phyloP scores from a whole-genome alignment of 2,797 vertebrate genomes.

The Stomatorhinus walkeri region DNA sequence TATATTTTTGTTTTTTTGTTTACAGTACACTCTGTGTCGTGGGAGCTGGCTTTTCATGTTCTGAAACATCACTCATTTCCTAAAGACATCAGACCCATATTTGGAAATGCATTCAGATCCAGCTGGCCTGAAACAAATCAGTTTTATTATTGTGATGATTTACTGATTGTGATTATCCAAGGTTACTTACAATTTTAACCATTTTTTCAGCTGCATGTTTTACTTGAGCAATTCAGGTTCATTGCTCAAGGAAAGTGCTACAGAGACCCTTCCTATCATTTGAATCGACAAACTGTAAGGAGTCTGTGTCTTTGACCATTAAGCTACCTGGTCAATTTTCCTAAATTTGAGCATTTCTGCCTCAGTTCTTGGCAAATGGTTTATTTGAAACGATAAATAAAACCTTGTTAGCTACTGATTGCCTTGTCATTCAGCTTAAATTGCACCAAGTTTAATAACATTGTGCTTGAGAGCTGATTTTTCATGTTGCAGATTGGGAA shows the following conservation, averaged over 20 bases:
- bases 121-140: not conserved
- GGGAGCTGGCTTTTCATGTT: not conserved
- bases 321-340: not conserved
- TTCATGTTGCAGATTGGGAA: not conserved
- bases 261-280: not conserved
- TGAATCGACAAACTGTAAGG: not conserved
- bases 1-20: not conserved
- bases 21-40: not conserved
- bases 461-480: not conserved
- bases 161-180: not conserved
- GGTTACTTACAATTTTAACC: not conserved
- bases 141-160: not conserved
- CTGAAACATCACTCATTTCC: not conserved
- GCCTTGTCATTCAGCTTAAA: not conserved
- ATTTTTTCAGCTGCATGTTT: not conserved
- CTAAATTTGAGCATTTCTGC: not conserved
- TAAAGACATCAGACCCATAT: not conserved
- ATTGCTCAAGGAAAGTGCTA: not conserved
- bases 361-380: not conserved
- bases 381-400: not conserved
- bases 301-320: not conserved
- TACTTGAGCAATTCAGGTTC: not conserved
- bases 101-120: constrained; percentile 2
- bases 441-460: not conserved
- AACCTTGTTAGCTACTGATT: not conserved